A percentile compares a stretch with the other conserved stretches of the same genome.
Conservation (phyloP, 2,888 invertebrate species). For the Ceriagrion tenellum region DNA sequence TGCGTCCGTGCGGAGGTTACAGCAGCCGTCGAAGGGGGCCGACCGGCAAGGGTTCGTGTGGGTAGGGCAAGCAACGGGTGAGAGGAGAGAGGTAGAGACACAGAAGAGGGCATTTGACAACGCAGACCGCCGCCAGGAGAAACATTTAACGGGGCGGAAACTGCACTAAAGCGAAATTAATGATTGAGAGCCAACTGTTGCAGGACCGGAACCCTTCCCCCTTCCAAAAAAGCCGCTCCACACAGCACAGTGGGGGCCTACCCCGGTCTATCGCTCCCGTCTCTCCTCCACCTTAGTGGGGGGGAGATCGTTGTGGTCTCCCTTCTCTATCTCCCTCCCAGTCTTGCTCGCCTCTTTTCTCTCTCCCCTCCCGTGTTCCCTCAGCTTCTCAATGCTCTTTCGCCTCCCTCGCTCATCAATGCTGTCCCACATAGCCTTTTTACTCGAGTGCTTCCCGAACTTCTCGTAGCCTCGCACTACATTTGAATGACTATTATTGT, state of each 20-base stretch:
- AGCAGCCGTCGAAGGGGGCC: neutral
- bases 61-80: neutral
- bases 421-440: neutral
- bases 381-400: neutral
- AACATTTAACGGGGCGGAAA: constrained; percentile 64
- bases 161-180: constrained; percentile 68
- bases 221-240: constrained; percentile 34
- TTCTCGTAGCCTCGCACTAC: too few species aligned
- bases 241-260: constrained; percentile 30
- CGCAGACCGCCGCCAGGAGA: constrained; percentile 62
- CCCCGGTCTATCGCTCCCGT: constrained; percentile 12
- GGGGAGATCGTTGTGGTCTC: neutral
- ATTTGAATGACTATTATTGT: too few species aligned
- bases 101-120: constrained; percentile 58
- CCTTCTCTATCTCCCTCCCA: neutral
- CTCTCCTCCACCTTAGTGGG: neutral
- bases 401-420: neutral
- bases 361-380: neutral
- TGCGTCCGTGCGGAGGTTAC: neutral
- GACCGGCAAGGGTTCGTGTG: neutral
- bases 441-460: neutral
- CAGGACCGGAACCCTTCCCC: neutral
- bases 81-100: constrained; percentile 8
- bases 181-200: constrained; percentile 67
- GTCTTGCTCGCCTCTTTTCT: neutral